phyloP scores from a whole-genome alignment of 2,888 invertebrate species.

The Dione juno region DNA sequence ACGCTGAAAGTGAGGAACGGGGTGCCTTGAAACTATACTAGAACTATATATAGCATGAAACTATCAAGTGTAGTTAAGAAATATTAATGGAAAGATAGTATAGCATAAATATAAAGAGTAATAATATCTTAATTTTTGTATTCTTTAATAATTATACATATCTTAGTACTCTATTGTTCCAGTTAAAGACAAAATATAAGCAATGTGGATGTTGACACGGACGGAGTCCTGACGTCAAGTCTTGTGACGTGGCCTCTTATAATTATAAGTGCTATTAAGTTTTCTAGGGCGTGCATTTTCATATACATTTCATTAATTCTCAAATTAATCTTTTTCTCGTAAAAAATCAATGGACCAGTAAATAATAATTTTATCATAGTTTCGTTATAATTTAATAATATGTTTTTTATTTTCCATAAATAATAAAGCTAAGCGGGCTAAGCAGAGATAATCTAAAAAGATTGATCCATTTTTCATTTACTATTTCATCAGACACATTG shows the following conservation, averaged over 20 bases:
- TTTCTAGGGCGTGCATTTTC: slow-evolving; percentile 7
- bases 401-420: neutral
- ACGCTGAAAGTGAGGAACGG: too few species aligned
- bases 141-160: neutral
- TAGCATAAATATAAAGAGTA: too few species aligned
- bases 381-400: neutral
- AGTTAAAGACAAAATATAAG: slow-evolving; percentile 15
- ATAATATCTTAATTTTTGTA: too few species aligned
- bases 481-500: too few species aligned
- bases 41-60: too few species aligned
- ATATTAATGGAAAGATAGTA: too few species aligned
- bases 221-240: slow-evolving; percentile 28
- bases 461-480: too few species aligned
- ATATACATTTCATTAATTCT: neutral
- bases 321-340: too few species aligned
- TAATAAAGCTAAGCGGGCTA: too few species aligned
- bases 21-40: too few species aligned
- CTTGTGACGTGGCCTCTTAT: slow-evolving; percentile 10
- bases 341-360: neutral
- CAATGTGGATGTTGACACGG: slow-evolving; percentile 16
- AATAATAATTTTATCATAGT: neutral
- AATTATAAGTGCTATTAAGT: slow-evolving; percentile 1
- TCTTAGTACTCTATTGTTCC: slow-evolving; percentile 4
- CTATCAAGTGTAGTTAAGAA: too few species aligned
- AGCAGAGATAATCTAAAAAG: too few species aligned